A percentile compares a stretch with the other conserved stretches of the same genome.
These are phyloP conservation scores for Cheilosia soror DNA, from an alignment of 2,888 invertebrate species.

Conservation along the genomic window DNA sequence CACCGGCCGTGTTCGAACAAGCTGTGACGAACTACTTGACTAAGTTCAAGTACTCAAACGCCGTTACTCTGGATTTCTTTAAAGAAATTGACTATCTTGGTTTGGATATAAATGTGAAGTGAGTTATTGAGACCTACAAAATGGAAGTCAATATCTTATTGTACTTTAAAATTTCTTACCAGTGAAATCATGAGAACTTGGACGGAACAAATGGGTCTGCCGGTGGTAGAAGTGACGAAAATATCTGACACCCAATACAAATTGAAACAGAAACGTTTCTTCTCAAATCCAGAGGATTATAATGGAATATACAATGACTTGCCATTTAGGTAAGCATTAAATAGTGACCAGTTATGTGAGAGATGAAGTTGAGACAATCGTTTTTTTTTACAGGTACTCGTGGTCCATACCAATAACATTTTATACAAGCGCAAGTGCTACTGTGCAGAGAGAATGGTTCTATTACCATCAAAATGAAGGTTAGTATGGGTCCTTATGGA, in stretches of 20 bases:
- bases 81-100: constrained; percentile 85
- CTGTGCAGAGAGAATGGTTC: constrained; percentile 83
- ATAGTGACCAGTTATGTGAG: background rate
- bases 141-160: background rate
- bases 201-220: constrained; percentile 95
- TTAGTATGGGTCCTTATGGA: constrained; percentile 73
- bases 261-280: constrained; percentile 91
- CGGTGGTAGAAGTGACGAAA: constrained; percentile 87
- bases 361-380: background rate
- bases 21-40: constrained; percentile 91
- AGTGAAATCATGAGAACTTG: constrained; percentile 92
- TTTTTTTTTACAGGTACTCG: constrained; percentile 86
- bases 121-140: constrained; percentile 5
- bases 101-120: constrained; percentile 84
- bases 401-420: constrained; percentile 95
- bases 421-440: constrained; percentile 85
- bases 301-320: constrained; percentile 84
- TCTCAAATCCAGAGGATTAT: constrained; percentile 87
- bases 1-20: constrained; percentile 87
- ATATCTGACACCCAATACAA: constrained; percentile 85
- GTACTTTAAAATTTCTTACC: constrained; percentile 48
- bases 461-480: constrained; percentile 80
- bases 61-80: constrained; percentile 91
- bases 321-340: constrained; percentile 84
- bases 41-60: constrained; percentile 89